phyloP scores from a whole-genome alignment of 2,797 vertebrate genomes.

The Mus minutoides region DNA sequence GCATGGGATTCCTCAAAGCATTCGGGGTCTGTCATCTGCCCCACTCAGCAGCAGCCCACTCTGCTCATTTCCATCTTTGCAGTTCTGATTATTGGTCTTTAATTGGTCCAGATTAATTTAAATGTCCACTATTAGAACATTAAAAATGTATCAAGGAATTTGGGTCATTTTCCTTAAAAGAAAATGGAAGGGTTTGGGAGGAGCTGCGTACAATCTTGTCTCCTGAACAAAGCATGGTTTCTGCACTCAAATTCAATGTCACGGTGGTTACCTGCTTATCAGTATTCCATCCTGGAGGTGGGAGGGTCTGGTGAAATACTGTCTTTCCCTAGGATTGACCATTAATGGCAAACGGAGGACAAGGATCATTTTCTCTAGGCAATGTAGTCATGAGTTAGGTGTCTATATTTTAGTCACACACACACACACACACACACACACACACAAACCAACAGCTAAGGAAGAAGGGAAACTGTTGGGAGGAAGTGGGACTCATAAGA shows the following conservation, averaged over 20 bases:
- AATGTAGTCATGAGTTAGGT: neutral
- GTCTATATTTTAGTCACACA: neutral
- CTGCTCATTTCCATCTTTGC: neutral
- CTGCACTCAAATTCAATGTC: neutral
- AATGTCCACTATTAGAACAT: neutral
- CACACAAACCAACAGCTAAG: neutral
- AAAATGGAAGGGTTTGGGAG: neutral
- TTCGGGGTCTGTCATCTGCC: neutral
- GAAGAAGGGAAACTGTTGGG: neutral
- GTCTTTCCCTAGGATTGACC: neutral
- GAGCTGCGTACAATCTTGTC: neutral
- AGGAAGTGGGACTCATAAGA: no score
- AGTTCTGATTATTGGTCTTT: neutral
- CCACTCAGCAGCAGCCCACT: neutral
- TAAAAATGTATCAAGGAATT: neutral
- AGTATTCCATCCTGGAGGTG: neutral
- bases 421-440: neutral
- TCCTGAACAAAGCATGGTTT: neutral
- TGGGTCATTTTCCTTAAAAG: neutral
- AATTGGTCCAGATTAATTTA: neutral
- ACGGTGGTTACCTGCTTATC: neutral
- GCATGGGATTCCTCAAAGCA: accelerated
- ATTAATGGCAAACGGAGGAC: neutral
- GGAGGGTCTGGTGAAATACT: neutral
- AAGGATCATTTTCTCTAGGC: neutral